These are phyloP conservation scores for Ammospiza nelsoni DNA, from an alignment of 2,113 vertebrate species.

Conservation along the genomic window DNA sequence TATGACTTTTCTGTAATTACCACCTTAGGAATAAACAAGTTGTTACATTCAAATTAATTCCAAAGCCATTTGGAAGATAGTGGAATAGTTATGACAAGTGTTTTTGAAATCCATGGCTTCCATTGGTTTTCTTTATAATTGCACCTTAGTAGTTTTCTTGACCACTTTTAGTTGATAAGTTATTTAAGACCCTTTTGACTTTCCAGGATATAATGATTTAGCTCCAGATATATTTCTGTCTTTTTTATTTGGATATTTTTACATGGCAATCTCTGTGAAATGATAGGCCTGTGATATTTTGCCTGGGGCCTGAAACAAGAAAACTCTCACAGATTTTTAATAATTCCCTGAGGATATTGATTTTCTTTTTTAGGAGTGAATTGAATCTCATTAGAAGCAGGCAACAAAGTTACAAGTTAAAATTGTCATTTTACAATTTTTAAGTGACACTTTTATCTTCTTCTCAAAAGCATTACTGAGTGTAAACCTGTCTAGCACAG, in stretches of 20 bases:
- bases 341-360: background rate
- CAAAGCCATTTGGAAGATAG: background rate
- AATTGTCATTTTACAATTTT: background rate
- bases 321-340: background rate
- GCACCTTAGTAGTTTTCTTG: background rate
- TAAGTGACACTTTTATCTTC: background rate
- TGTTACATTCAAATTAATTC: background rate
- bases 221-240: background rate
- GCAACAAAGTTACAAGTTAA: background rate
- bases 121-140: background rate
- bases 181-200: background rate
- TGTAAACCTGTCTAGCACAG: background rate
- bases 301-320: background rate
- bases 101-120: background rate
- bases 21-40: background rate
- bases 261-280: background rate
- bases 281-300: background rate
- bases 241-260: background rate
- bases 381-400: background rate
- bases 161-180: background rate
- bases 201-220: background rate
- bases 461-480: background rate
- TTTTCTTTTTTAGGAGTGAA: conserved; percentile 14
- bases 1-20: background rate
- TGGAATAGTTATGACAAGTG: background rate